Conservation (phyloP, 2,113 vertebrate genomes). For the Pampusana beccarii region DNA sequence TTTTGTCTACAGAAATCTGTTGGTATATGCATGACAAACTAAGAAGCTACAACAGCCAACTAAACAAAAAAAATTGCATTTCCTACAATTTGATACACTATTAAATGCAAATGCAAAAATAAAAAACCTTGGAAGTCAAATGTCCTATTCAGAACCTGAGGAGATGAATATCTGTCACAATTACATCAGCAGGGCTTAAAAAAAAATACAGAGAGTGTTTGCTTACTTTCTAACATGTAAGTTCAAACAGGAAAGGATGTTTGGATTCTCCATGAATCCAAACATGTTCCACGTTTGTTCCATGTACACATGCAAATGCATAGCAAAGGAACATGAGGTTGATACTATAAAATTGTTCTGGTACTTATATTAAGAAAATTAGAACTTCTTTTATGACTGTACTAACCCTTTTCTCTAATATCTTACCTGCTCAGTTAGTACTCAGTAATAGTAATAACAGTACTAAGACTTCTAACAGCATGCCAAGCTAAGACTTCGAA, state of each 20-base stretch:
- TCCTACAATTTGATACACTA: background rate
- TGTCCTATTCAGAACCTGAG: background rate
- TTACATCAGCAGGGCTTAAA: background rate
- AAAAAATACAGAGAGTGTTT: background rate
- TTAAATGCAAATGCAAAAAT: background rate
- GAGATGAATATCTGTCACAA: background rate
- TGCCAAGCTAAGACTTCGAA: background rate
- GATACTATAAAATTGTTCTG: background rate
- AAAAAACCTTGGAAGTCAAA: background rate
- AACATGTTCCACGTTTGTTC: too few species aligned
- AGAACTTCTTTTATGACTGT: background rate
- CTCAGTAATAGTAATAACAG: background rate
- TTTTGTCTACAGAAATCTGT: background rate
- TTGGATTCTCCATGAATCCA: background rate
- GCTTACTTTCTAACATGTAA: background rate
- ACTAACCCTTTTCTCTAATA: background rate
- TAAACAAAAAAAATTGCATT: background rate
- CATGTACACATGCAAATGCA: background rate
- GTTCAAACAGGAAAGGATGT: background rate
- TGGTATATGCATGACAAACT: background rate
- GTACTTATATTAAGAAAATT: background rate
- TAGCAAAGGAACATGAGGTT: background rate
- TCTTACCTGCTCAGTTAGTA: background rate
- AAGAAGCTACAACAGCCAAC: background rate
- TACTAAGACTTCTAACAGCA: background rate